Conservation (phyloP, 2,113 vertebrate genomes). For the Amphiprion ocellaris region DNA sequence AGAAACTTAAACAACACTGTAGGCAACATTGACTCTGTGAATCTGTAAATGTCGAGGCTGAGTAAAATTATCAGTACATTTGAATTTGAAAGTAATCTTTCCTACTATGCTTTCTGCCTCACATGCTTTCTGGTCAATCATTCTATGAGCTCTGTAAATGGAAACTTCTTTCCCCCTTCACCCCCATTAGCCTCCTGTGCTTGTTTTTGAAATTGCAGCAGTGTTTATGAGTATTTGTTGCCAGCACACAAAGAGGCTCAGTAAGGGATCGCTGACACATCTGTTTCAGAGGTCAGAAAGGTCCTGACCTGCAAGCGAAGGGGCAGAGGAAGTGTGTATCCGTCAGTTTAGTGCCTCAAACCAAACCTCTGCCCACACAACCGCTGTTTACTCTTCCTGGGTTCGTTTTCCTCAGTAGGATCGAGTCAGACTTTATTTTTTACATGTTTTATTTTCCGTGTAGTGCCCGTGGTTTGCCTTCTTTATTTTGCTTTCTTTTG, state of each 20-base stretch:
- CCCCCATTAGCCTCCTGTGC: neutral
- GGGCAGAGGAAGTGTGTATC: constrained; percentile 35
- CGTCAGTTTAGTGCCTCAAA: constrained; percentile 17
- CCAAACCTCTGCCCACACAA: neutral
- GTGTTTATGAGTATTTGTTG: constrained; percentile 39
- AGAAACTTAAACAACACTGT: too few species aligned
- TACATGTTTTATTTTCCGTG: constrained; percentile 13
- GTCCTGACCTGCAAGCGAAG: constrained; percentile 36
- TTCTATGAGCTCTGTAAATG: neutral
- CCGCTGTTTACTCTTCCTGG: constrained; percentile 6
- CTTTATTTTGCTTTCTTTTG: constrained; percentile 41
- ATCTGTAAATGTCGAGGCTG: too few species aligned
- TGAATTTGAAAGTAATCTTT: neutral
- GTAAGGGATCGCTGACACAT: constrained; percentile 41
- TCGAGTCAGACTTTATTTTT: constrained; percentile 37
- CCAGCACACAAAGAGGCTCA: constrained; percentile 42
- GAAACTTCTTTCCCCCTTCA: constrained; percentile 15
- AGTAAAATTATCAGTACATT: neutral
- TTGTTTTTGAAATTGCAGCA: neutral
- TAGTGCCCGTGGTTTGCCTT: constrained; percentile 1
- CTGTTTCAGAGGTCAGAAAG: constrained; percentile 59
- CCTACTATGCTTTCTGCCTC: neutral
- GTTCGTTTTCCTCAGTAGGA: neutral
- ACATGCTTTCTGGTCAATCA: constrained; percentile 3
- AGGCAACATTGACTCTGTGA: too few species aligned